A percentile compares a stretch with the other conserved stretches of the same genome.
Evolutionary conservation across 2,888 invertebrate genomes (phyloP).

Genomic region (Junonia oenone): DNA sequence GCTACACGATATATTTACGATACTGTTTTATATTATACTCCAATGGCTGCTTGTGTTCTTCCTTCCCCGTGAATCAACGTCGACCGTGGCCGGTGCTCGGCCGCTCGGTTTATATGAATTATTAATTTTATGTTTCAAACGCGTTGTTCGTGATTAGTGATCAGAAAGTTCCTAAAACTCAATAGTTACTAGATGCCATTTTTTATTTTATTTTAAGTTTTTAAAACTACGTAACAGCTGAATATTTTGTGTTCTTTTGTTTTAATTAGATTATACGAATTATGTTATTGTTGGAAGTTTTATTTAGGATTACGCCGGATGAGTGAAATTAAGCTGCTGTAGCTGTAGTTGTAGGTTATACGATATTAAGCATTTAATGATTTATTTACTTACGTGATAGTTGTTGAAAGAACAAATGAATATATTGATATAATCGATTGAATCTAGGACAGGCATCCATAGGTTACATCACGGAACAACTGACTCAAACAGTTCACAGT

Average conservation of each 20-base stretch:
- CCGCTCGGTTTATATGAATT: neutral
- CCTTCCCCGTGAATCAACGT: neutral
- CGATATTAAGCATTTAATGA: constrained; percentile 16
- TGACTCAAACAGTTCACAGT: neutral
- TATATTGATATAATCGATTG: constrained; percentile 3
- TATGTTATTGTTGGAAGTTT: constrained; percentile 25
- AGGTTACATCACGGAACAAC: neutral
- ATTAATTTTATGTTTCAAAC: constrained; percentile 16
- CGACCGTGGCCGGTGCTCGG: neutral
- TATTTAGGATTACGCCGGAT: neutral
- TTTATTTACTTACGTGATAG: constrained; percentile 5
- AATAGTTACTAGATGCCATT: constrained; percentile 69
- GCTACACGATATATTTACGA: constrained; percentile 37
- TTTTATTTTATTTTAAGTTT: constrained; percentile 36
- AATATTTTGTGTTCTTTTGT: constrained; percentile 49
- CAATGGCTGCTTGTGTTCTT: constrained; percentile 28
- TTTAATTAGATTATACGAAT: constrained; percentile 36
- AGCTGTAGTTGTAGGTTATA: constrained; percentile 12
- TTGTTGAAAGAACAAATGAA: constrained; percentile 14
- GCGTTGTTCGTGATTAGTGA: constrained; percentile 39
- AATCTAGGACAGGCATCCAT: neutral
- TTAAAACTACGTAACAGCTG: constrained; percentile 41
- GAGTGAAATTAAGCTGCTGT: constrained; percentile 9
- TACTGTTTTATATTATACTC: constrained; percentile 28
- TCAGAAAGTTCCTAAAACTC: constrained; percentile 71